Percentiles rank a stretch among this genome's conserved stretches.
Conservation (phyloP, 2,888 invertebrate species). For the Papilio elwesi region DNA sequence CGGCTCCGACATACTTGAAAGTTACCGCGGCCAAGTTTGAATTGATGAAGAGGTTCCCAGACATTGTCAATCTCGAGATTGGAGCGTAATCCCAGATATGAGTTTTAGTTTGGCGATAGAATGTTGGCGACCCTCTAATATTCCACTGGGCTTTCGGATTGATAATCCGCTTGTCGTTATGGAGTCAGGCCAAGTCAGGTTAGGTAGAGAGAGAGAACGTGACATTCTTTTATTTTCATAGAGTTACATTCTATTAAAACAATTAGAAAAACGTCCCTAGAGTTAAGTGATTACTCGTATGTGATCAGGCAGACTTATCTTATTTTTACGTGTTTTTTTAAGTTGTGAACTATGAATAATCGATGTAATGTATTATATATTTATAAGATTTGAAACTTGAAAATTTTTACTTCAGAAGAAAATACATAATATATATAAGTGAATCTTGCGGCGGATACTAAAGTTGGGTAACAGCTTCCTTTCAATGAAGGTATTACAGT, state of each 20-base stretch:
- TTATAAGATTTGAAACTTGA: too few relatives aligned
- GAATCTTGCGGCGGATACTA: too few relatives aligned
- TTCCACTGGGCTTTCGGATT: slow-evolving; percentile 53
- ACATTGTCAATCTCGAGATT: slow-evolving; percentile 49
- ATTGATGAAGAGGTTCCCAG: slow-evolving; percentile 37
- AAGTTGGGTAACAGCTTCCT: neutral
- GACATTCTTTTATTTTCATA: slow-evolving; percentile 32
- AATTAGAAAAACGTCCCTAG: neutral
- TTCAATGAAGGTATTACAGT: slow-evolving; percentile 1
- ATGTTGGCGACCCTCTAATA: slow-evolving; percentile 47
- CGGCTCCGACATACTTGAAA: slow-evolving; percentile 33
- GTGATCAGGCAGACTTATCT: too few relatives aligned
- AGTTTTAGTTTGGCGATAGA: slow-evolving; percentile 61
- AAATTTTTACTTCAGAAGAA: too few relatives aligned
- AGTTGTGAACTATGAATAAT: too few relatives aligned
- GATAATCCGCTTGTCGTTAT: slow-evolving; percentile 61
- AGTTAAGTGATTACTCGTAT: too few relatives aligned
- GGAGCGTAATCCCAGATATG: slow-evolving; percentile 65
- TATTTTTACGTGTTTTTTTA: too few relatives aligned
- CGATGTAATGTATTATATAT: too few relatives aligned
- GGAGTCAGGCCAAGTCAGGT: slow-evolving; percentile 9
- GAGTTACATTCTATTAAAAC: neutral
- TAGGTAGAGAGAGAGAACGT: slow-evolving; percentile 41
- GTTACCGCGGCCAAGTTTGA: slow-evolving; percentile 35
- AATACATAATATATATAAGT: too few relatives aligned